Base-by-base conservation (phyloP, 2,113 vertebrate genomes). In the Chloropsis hardwickii region DNA sequence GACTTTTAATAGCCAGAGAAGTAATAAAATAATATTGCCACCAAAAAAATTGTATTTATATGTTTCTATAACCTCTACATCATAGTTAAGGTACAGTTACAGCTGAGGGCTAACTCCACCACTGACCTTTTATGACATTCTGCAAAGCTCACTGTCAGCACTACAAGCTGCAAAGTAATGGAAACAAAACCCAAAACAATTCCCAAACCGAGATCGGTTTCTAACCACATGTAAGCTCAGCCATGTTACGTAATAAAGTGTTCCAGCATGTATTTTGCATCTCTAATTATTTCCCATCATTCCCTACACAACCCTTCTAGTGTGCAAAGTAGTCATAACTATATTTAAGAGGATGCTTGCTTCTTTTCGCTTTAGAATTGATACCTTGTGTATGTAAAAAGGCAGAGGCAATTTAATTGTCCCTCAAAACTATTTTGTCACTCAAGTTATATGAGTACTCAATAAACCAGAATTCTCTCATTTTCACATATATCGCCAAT, bases 161-260 rank as follows among this genome's bases (percentile, higher is more conserved):
- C 31, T 45, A 61, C 45, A 83, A 71, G 90, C 72, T 19, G 77
- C 89, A 66, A 76, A 76, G 76, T 79, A 81, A 91, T 92, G 87
- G 95, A 97, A 96, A 96, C 73, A 96, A 95, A 96, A 92, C 67
- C 90, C 82, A 57, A 88, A 93, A 70, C 76, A 93, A 80, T 77
- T 95, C 92, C 90, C 90, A 87, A 86, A 88, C 67, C 5, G 4
- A 65, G 79, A 95, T 81, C 23, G 0, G 35, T 95, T 96, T 95
- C 79, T 86, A 94, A 90, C 62, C 64, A 82, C 58, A 54, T 60
- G 40, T 92, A 92, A 93, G 50, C 33, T 86, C 85, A 94, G n/a
- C 45, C 6, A 10, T 65, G 54, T 80, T 92, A 61, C 3, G 2
- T 35, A 88, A 88, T 62, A 74, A 83, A 94, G 24, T 88, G 76